Evolutionary conservation across 2,113 vertebrate genomes (phyloP), one percentile per base, ranked within the genome.

Genomic region (Indicator indicator): DNA sequence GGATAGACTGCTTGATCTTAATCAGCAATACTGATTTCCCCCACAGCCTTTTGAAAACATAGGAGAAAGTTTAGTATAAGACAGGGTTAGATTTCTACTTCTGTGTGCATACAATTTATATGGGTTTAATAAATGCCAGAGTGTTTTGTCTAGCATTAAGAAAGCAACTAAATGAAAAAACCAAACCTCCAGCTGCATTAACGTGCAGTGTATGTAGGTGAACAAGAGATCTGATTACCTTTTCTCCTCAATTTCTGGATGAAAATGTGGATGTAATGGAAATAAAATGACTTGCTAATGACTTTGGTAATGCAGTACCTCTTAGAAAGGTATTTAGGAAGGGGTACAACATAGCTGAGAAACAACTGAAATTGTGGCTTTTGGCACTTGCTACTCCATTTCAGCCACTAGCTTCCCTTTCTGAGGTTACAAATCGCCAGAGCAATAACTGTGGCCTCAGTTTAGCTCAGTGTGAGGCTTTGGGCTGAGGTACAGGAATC

Each of bases 261-360:
- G 63, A 69, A 90, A 94, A 94, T 82, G 33, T 72, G 52, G 55
- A 71, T 83, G 73, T 94, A 94, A 97, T 94, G 84, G 78, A 65
- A 94, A 95, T 84, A 86, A 94, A 96, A 94, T 90, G 2, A 79
- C 71, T 89, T 95, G 78, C 55, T 95, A 94, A 96, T 95, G 83
- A 87, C 67, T 95, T 92, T 32, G 55, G 59, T 87, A 93, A 90
- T 79, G 59, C 44, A 63, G 9, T 62, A 23, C 73, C 30, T 94
- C 42, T 85, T 82, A 63, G 58, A 94, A 87, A 8, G 26, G 13
- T 86, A 64, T 83, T 81, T 88, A 88, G 73, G 36, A 13, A 52
- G 14, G 21, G 24, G 6, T 52, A 73, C 38, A 59, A n/a, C 42
- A 75, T 30, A 67, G 52, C 2, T 73, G 32, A 69, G 28, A 85